Evolutionary conservation across 1,140 invertebrate species (phyloP).

Genomic region (Cephus cinctus): DNA sequence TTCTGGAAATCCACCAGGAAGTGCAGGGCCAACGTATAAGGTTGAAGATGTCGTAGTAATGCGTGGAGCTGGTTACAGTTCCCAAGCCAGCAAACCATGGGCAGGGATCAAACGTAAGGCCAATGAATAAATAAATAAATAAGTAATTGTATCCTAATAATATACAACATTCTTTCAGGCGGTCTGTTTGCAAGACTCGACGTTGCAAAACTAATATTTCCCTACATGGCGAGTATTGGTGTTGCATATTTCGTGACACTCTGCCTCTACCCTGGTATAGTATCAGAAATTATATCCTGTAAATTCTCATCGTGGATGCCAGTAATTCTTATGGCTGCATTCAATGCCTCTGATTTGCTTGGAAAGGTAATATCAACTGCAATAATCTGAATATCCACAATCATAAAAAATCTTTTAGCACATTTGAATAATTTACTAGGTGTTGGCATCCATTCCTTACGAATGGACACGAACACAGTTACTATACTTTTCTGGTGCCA

Average conservation of each 20-base stretch:
- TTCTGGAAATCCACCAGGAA: slow-evolving; percentile 55
- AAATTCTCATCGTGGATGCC: slow-evolving; percentile 85
- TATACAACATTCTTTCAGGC: slow-evolving; percentile 53
- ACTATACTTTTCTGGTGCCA: slow-evolving; percentile 66
- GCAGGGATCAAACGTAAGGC: slow-evolving; percentile 65
- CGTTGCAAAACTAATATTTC: slow-evolving; percentile 79
- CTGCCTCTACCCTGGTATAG: slow-evolving; percentile 85
- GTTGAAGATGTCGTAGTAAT: slow-evolving; percentile 78
- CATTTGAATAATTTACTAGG: slow-evolving; percentile 57
- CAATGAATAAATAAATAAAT: background rate
- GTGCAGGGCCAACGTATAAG: slow-evolving; percentile 67
- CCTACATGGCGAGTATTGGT: slow-evolving; percentile 85
- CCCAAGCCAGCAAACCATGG: slow-evolving; percentile 56
- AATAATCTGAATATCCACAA: background rate
- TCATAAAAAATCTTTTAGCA: background rate
- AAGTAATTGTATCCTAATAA: slow-evolving; percentile 3
- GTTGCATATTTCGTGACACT: slow-evolving; percentile 86
- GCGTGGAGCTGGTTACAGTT: slow-evolving; percentile 57
- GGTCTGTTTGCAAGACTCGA: slow-evolving; percentile 69
- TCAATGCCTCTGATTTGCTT: slow-evolving; percentile 82
- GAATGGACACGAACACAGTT: slow-evolving; percentile 78
- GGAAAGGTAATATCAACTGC: slow-evolving; percentile 66
- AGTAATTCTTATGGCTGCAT: slow-evolving; percentile 83
- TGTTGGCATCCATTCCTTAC: slow-evolving; percentile 76
- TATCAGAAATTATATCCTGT: slow-evolving; percentile 84